Base-by-base conservation (phyloP, 2,888 invertebrate genomes). In the Erebia epiphron region DNA sequence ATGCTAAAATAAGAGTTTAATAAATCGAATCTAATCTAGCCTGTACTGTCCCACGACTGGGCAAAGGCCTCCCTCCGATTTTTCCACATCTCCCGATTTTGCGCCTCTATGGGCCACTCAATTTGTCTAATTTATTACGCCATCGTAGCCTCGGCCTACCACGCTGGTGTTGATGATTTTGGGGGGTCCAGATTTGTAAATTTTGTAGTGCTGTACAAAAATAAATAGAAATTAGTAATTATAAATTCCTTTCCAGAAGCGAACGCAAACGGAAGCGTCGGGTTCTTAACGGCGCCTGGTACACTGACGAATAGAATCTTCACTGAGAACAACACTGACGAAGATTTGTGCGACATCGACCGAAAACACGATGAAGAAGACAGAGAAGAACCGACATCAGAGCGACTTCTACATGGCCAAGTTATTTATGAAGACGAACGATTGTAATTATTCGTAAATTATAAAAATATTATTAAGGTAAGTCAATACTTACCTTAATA, bases 211-310 rank as follows among this genome's bases (percentile, higher is more conserved):
- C 10, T n/a, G 7, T 54, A 14, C n/a, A 11, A 7, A 1, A 35
- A 62, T 18, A 18, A 16, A 54, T 14, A 35, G 35, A 35, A 26
- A 35, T 35, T 35, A 5, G 7, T 35, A 7, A 35, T 35, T 35
- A 35, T 7, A 7, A 35, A 35, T 7, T 35, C 7, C 3, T 26
- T 71, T 72, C 5, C 62, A 74, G 76, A 69, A 71, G 70, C 57
- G 11, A 71, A 71, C 49, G 13, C 63, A 1, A 68, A 66, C 16
- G 76, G 76, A 4, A 76, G 76, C 64, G 75, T 76, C 3, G 72
- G 70, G 3, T 76, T 54, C 10, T 18, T 73, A 18, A 75, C 76
- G 2, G 73, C 74, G 0, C 73, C 75, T 14, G 73, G 74, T 26
- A 76, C 76, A 5, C 57, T 76, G 18, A 68, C 57, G 56, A 71